Evolutionary conservation across 2,797 vertebrate genomes (phyloP).

Genomic region (Tarsius wallacei): DNA sequence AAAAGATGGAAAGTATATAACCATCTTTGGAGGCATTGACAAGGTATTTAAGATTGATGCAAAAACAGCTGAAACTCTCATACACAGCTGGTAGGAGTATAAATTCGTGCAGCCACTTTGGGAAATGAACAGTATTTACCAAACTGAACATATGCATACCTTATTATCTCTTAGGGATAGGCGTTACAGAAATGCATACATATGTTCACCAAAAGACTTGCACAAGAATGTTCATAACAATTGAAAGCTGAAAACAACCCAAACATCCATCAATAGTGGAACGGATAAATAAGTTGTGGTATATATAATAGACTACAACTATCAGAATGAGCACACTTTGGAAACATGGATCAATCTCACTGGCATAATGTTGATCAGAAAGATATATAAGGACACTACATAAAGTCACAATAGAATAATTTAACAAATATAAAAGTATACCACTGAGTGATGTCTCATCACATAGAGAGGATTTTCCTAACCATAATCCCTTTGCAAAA

Average conservation of each 20-base stretch:
- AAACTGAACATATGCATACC: not conserved
- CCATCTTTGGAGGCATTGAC: not conserved
- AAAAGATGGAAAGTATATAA: not conserved
- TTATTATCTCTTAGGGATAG: not conserved
- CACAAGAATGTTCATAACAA: not conserved
- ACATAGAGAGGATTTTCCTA: slow-evolving; percentile 10
- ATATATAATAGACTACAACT: not conserved
- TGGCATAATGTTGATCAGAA: not conserved
- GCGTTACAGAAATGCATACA: not conserved
- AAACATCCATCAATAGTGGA: not conserved
- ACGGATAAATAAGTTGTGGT: not conserved
- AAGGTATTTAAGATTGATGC: not conserved
- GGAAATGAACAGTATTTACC: not conserved
- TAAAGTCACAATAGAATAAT: slow-evolving; percentile 8
- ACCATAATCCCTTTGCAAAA: not conserved
- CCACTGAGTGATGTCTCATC: not conserved
- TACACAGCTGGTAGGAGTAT: not conserved
- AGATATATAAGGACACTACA: no score
- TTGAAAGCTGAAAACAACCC: not conserved
- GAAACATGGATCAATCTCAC: not conserved
- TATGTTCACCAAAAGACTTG: not conserved
- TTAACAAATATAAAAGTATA: not conserved
- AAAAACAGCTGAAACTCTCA: not conserved
- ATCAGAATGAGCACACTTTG: not conserved
- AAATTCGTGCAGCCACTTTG: not conserved